These are phyloP conservation scores for Philopedon plagiatum DNA, from an alignment of 2,888 invertebrate species.

Conservation along the genomic window DNA sequence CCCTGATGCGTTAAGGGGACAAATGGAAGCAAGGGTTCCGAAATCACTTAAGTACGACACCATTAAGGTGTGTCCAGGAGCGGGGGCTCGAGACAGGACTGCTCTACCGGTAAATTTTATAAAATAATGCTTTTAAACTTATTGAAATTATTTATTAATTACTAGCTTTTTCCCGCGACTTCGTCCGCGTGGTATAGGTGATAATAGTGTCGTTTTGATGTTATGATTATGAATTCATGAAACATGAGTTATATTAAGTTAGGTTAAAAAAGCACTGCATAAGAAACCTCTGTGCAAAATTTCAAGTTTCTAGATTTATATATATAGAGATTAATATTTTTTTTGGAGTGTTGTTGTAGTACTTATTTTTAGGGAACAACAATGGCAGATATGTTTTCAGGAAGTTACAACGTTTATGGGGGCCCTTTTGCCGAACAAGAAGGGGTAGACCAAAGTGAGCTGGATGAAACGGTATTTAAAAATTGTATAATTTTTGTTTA, in stretches of 20 bases:
- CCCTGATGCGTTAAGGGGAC: conserved; percentile 41
- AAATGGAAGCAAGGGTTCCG: conserved; percentile 47
- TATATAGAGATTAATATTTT: too few species aligned
- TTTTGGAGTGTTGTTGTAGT: not conserved
- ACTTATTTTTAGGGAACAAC: conserved; percentile 14
- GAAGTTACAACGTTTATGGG: conserved; percentile 37
- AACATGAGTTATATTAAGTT: too few species aligned
- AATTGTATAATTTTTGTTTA: not conserved
- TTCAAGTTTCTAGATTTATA: too few species aligned
- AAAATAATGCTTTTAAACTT: too few species aligned
- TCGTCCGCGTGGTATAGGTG: too few species aligned
- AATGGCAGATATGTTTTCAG: conserved; percentile 32
- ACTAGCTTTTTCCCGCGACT: too few species aligned
- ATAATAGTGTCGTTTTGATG: too few species aligned
- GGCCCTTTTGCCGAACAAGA: not conserved
- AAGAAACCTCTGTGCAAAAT: too few species aligned
- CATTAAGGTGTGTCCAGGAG: not conserved
- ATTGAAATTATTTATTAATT: too few species aligned
- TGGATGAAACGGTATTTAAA: conserved; percentile 21
- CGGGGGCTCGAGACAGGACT: conserved; percentile 9
- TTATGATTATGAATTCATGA: too few species aligned
- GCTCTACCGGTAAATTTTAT: not conserved
- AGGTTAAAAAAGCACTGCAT: too few species aligned
- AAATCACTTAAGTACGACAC: conserved; percentile 29
- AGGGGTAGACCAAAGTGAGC: not conserved